Evolutionary conservation across 2,797 vertebrate species (phyloP).

Genomic region (Pempheris klunzingeri): DNA sequence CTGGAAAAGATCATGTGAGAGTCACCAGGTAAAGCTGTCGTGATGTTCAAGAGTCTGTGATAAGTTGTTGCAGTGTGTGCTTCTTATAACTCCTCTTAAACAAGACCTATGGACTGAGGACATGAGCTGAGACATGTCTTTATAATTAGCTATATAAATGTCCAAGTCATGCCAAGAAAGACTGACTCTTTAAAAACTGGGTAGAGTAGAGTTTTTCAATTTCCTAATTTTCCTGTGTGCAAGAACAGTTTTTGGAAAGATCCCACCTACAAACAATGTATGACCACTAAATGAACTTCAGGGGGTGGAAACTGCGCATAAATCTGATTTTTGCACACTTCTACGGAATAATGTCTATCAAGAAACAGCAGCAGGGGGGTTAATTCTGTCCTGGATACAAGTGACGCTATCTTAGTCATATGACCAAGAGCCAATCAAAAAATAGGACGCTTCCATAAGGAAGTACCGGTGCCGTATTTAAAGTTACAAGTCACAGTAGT

Average conservation of each 20-base stretch:
- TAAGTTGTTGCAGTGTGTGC: constrained; percentile 14
- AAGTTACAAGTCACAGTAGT: not conserved
- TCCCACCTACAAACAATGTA: not conserved
- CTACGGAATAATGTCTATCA: accelerated
- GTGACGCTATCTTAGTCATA: constrained; percentile 53
- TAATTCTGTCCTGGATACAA: constrained; percentile 30
- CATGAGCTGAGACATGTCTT: not conserved
- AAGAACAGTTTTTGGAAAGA: not conserved
- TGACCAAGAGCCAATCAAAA: constrained; percentile 73
- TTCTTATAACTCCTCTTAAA: constrained; percentile 15
- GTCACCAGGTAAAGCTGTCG: constrained; percentile 56
- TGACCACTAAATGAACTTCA: too few species aligned
- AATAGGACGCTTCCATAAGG: not conserved
- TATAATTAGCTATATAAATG: not conserved
- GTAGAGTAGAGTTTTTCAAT: not conserved
- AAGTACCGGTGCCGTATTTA: constrained; percentile 42
- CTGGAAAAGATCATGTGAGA: constrained; percentile 58
- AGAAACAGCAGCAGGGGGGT: too few species aligned
- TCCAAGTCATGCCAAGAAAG: not conserved
- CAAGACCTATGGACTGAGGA: constrained; percentile 18
- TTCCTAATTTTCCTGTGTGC: not conserved
- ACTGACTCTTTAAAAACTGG: not conserved
- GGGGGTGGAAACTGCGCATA: too few species aligned
- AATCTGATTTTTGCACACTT: not conserved
- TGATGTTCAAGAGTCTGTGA: constrained; percentile 2